Base-by-base conservation (phyloP, 2,113 vertebrate genomes). In the Mormoops blainvillei region DNA sequence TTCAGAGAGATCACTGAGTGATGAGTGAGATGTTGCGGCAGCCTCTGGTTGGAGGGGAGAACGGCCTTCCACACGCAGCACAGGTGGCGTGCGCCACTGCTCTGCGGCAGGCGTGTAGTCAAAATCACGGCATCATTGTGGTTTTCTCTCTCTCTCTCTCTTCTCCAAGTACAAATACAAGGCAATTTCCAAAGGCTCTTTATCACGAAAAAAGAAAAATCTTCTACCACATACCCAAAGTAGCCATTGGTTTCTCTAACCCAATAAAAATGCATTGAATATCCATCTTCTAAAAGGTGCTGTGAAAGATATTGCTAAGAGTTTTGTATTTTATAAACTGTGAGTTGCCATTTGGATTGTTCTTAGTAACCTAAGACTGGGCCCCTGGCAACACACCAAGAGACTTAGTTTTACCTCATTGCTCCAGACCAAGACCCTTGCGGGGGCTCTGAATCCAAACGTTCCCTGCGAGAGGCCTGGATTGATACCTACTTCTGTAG, bases 151-250 rank as follows among this genome's bases (percentile, higher is more conserved):
- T 73, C 9, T 41, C n/a, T 77, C 4, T 68, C 52, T 88, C 28
- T 83, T 74, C 76, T 76, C 91, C 52, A 83, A 94, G 88, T 67
- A 85, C 70, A 95, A 89, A 80, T 61, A 67, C 28, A 38, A 38
- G 86, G 13, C 84, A 26, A 67, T 94, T 92, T 43, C 90, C 48
- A 43, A 83, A 36, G 61, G 2, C 38, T 36, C 33, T 65, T 48
- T 89, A 80, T 70, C 48, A 80, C 38, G 50, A 36, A 36, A 16
- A 38, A 31, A 22, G 9, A 38, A 76, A 58, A n/a, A 5, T 41
- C 36, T 70, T 61, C 50, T 15, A 61, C 86, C 36, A 11, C 28
- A 12, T 89, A 90, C 91, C 85, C 74, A 24, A 93, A 80, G 28
- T 31, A 41, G 38, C 83, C 83, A 65, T 95, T 20, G 87, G 83